phyloP scores from a whole-genome alignment of 2,797 vertebrate species.

The Amazona finschi region DNA sequence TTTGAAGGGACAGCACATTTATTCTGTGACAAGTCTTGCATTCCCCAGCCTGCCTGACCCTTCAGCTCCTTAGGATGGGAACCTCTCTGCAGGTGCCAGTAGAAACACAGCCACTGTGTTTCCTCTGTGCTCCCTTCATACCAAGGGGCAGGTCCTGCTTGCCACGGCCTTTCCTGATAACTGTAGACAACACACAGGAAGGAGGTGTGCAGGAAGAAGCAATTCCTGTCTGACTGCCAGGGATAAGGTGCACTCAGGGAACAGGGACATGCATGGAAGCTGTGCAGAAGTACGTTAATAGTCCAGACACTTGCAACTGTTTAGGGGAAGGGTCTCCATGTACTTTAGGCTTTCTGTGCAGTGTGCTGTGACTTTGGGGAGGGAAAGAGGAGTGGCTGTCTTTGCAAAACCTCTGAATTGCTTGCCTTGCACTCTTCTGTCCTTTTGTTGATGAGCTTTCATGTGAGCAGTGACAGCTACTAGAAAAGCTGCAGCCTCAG shows the following conservation, averaged over 20 bases:
- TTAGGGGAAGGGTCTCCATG: not conserved
- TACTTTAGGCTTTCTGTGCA: not conserved
- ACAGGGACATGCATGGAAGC: not conserved
- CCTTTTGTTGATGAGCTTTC: slow-evolving; percentile 10
- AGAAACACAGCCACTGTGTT: not conserved
- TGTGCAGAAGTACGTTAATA: not conserved
- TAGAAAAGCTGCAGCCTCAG: slow-evolving; percentile 32
- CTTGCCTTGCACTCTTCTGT: slow-evolving; percentile 32
- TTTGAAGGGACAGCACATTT: not conserved
- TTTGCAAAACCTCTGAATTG: slow-evolving; percentile 5
- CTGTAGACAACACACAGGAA: not conserved
- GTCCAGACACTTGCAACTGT: not conserved
- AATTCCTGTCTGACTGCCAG: not conserved
- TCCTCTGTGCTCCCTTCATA: not conserved
- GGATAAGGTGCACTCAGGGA: not conserved
- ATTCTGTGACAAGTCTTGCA: not conserved
- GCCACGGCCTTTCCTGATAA: not conserved
- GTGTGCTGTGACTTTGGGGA: not conserved
- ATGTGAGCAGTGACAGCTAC: slow-evolving; percentile 24
- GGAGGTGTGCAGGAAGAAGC: not conserved
- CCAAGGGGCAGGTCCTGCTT: not conserved
- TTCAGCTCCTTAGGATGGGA: not conserved
- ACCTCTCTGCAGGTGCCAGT: not conserved
- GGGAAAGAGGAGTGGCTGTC: not conserved
- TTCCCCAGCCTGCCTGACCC: not conserved